These are phyloP conservation scores for Yponomeuta cagnagella DNA, from an alignment of 2,888 invertebrate species.

Conservation along the genomic window DNA sequence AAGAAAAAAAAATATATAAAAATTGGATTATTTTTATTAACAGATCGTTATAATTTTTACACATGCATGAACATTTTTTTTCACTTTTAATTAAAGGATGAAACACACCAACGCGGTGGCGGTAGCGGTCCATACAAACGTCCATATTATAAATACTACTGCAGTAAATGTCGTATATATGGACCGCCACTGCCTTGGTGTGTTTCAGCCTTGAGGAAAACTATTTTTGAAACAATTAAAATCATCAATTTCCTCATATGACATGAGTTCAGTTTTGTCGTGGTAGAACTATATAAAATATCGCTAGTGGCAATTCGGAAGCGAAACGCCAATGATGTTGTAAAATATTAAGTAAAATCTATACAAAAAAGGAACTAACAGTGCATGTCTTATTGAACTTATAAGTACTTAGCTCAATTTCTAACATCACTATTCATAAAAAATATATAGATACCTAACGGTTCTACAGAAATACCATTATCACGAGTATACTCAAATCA, in stretches of 20 bases:
- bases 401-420: not conserved
- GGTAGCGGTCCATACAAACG: no score
- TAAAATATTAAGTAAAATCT: slow-evolving; percentile 35
- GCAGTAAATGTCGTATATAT: no score
- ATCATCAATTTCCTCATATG: not conserved
- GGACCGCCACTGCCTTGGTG: no score
- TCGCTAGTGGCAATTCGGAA: not conserved
- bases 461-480: not conserved
- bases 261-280: not conserved
- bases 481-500: slow-evolving; percentile 18
- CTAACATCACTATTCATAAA: slow-evolving; percentile 6
- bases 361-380: slow-evolving; percentile 69
- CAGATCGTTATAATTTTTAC: slow-evolving; percentile 57
- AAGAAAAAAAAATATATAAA: slow-evolving; percentile 20
- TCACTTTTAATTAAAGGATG: not conserved
- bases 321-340: not conserved
- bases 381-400: slow-evolving; percentile 35
- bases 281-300: not conserved
- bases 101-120: no score
- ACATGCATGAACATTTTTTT: slow-evolving; percentile 35
- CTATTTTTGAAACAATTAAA: not conserved
- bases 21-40: slow-evolving; percentile 69
- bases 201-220: not conserved
- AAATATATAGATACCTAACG: not conserved
- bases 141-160: no score